phyloP scores from a whole-genome alignment of 1,140 invertebrate species.

The Hormaphis cornu region DNA sequence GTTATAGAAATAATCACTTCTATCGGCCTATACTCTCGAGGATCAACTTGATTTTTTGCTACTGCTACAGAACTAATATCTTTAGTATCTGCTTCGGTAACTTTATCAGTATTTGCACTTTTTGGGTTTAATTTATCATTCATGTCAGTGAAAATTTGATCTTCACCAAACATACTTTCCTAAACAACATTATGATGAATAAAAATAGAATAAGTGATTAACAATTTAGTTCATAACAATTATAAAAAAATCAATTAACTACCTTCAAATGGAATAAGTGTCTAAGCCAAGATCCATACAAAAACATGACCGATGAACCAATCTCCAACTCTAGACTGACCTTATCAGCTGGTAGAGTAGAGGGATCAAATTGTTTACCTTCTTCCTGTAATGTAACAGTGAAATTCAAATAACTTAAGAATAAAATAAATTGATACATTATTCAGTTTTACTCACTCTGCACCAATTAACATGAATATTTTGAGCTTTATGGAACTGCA shows the following conservation, averaged over 20 bases:
- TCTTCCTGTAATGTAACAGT: slow-evolving; percentile 44
- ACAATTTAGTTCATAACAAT: neutral
- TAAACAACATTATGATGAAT: slow-evolving; percentile 41
- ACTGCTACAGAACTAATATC: slow-evolving; percentile 44
- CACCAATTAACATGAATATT: slow-evolving; percentile 47
- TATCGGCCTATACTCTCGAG: slow-evolving; percentile 74
- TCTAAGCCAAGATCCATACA: slow-evolving; percentile 81
- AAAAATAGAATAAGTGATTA: neutral
- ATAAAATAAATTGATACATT: neutral
- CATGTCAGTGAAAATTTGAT: slow-evolving; percentile 89
- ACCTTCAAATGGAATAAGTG: slow-evolving; percentile 80
- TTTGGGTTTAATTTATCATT: slow-evolving; percentile 38
- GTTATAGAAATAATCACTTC: slow-evolving; percentile 88
- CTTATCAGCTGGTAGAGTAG: slow-evolving; percentile 68
- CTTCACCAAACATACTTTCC: slow-evolving; percentile 94
- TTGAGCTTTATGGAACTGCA: slow-evolving; percentile 48
- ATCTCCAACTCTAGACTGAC: slow-evolving; percentile 87
- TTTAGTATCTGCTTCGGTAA: slow-evolving; percentile 10
- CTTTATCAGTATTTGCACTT: slow-evolving; percentile 33
- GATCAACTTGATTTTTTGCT: slow-evolving; percentile 62
- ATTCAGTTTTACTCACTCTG: slow-evolving; percentile 39
- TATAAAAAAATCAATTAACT: slow-evolving; percentile 27
- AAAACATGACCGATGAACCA: slow-evolving; percentile 75
- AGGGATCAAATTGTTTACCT: slow-evolving; percentile 73
- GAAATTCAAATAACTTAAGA: slow-evolving; percentile 7